These are phyloP conservation scores for Lepidiolamprologus cunningtoni DNA, from an alignment of 2,113 vertebrate genomes.

Conservation along the genomic window DNA sequence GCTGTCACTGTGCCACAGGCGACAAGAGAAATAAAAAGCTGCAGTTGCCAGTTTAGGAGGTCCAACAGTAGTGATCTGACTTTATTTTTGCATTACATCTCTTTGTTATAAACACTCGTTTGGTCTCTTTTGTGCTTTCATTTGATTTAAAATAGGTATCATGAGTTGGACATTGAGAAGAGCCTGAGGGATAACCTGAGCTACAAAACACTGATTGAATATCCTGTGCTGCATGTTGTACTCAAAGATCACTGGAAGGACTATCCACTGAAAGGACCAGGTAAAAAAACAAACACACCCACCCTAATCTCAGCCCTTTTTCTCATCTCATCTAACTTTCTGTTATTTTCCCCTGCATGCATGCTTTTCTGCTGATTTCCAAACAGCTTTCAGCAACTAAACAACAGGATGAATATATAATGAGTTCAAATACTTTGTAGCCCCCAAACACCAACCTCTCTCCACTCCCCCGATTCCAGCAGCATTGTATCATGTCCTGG, in stretches of 20 bases:
- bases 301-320: neutral
- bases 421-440: neutral
- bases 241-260: conserved; percentile 71
- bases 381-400: neutral
- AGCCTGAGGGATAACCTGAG: conserved; percentile 83
- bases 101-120: neutral
- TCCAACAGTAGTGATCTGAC: neutral
- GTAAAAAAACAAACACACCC: conserved; percentile 45
- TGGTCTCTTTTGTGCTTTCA: neutral
- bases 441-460: neutral
- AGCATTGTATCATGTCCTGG: conserved; percentile 51
- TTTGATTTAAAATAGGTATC: conserved; percentile 73
- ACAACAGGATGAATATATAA: neutral
- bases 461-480: conserved; percentile 29
- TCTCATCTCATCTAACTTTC: neutral
- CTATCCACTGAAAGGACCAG: conserved; percentile 73
- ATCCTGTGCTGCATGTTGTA: conserved; percentile 82
- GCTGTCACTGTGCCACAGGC: neutral
- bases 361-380: neutral
- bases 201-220: conserved; percentile 86
- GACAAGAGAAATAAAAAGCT: neutral
- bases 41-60: neutral
- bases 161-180: conserved; percentile 78
- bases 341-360: neutral
- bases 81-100: neutral